Percentiles rank a stretch among this genome's conserved stretches.
Evolutionary conservation across 1,140 invertebrate species (phyloP).

Genomic region (Sitobion miscanthi): DNA sequence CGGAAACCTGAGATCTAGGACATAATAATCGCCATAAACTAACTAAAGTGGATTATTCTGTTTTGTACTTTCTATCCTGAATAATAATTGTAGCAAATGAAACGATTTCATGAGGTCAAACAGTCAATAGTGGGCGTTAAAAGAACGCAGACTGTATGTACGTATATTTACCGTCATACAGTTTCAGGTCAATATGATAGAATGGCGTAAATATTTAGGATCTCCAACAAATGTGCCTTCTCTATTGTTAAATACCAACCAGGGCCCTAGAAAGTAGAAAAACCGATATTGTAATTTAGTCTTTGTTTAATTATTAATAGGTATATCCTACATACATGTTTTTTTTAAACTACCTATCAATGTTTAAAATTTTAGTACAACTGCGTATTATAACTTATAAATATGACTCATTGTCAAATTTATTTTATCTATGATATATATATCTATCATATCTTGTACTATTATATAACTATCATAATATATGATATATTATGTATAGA

Average conservation of each 20-base stretch:
- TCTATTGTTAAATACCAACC: background rate
- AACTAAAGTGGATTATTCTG: slow-evolving; percentile 17
- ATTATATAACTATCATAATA: too few species aligned
- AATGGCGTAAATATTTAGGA: slow-evolving; percentile 18
- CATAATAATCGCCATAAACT: slow-evolving; percentile 16
- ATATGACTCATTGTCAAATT: too few species aligned
- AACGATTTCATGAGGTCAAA: slow-evolving; percentile 54
- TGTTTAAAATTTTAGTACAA: background rate
- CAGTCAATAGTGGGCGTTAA: slow-evolving; percentile 53
- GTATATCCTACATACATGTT: background rate
- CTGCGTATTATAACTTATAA: background rate
- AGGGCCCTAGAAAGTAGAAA: slow-evolving; percentile 21
- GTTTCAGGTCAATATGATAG: slow-evolving; percentile 53
- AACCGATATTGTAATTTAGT: background rate
- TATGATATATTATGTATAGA: background rate
- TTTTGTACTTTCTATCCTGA: slow-evolving; percentile 50
- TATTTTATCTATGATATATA: background rate
- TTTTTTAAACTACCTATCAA: background rate
- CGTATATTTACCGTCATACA: slow-evolving; percentile 27
- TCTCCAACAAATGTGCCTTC: slow-evolving; percentile 5
- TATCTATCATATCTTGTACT: background rate
- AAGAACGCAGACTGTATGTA: slow-evolving; percentile 5
- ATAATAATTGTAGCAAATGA: slow-evolving; percentile 49
- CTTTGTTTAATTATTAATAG: background rate
- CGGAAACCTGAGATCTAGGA: slow-evolving; percentile 30